Evolutionary conservation across 2,113 vertebrate species (phyloP), one percentile per base, ranked within the genome.

Genomic region (Apeltes quadracus): DNA sequence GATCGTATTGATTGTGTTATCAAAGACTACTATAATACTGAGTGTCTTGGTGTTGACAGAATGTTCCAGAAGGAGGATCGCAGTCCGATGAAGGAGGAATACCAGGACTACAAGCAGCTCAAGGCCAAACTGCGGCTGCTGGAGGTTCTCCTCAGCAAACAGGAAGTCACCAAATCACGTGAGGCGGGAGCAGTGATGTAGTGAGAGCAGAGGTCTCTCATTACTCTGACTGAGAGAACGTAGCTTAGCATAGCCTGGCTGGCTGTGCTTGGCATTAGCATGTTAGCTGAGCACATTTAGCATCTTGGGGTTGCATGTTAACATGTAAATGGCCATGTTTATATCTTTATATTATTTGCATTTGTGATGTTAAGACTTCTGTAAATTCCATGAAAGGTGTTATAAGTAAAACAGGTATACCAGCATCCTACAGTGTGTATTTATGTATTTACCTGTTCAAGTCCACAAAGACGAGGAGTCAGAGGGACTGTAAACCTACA

Each of bases 81-180:
- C 6, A 73, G 84, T 23, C 95, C 96, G 0, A 94, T 97, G 95
- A 94, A 95, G 0, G 96, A 96, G 56, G 97, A 98, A 7, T 98
- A 98, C 88, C 95, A 87, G 0, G 96, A 97, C 22, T 99, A 99
- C 91, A 99, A 98, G 57, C 96, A 97, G 83, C 91, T 98, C 18
- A 99, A 98, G 82, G 97, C 97, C 0, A 98, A 99, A 75, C 91
- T 98, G 22, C 92, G 95, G 57, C 93, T 99, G 13, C 89, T 99
- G 91, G 96, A 98, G 72, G 96, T 96, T 78, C 93, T 99, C 41
- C 96, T 99, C 89, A 98, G 95, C 93, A 99, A 99, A 92, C 94
- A 96, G 91, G 96, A 96, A 83, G 83, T 91, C 55, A 57, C 77
- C 59, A 81, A 87, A 69, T 74, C 61, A 44, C 53, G 69, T 88